Evolutionary conservation across 2,113 vertebrate species (phyloP).

Genomic region (Pica pica): DNA sequence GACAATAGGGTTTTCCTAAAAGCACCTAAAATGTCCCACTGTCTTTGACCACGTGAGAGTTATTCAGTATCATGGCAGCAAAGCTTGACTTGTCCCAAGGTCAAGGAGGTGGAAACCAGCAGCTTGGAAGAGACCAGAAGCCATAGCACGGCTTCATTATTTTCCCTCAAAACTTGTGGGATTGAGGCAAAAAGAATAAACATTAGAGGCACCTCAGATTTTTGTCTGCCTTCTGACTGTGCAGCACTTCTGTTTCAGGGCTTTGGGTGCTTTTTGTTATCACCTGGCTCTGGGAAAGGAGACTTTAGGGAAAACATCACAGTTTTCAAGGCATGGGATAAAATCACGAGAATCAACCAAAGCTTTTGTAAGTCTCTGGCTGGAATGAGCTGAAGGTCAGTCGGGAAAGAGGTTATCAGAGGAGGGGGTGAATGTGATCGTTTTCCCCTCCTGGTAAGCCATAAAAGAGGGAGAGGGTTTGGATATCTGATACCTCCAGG

Average conservation of each 20-base stretch:
- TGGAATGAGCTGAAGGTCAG: not conserved
- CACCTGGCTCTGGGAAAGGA: not conserved
- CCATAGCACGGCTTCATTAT: not conserved
- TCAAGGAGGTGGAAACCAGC: not conserved
- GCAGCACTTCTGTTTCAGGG: not conserved
- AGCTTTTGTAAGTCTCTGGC: not conserved
- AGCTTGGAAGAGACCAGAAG: not conserved
- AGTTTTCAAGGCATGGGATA: not conserved
- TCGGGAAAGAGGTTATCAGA: not conserved
- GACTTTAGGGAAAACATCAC: not conserved
- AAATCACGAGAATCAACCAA: not conserved
- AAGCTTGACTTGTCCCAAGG: not conserved
- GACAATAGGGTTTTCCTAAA: not conserved
- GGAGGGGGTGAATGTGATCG: not conserved
- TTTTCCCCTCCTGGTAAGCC: not conserved
- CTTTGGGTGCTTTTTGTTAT: not conserved
- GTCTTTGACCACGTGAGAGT: not conserved
- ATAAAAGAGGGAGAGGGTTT: not conserved
- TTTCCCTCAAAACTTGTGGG: not conserved
- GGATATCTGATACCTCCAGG: slow-evolving; percentile 35
- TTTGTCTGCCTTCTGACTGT: not conserved
- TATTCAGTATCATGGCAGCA: not conserved
- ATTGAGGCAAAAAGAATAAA: not conserved
- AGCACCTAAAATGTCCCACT: not conserved
- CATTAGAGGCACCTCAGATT: not conserved